phyloP scores from a whole-genome alignment of 2,113 vertebrate species.

The Geothlypis trichas region DNA sequence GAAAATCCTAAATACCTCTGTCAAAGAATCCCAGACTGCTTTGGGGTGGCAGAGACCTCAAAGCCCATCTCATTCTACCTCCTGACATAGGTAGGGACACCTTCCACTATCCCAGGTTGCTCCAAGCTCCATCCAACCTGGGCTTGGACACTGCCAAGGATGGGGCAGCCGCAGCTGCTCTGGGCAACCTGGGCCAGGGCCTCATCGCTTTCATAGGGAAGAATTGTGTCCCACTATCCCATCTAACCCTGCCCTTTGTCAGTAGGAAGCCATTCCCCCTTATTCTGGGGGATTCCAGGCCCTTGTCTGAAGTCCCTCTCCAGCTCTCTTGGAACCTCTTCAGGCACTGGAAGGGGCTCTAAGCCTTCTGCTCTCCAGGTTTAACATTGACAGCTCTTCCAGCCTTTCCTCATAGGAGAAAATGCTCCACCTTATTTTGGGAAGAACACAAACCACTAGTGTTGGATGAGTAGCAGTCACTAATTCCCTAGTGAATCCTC shows the following conservation, averaged over 20 bases:
- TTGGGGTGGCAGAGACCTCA: neutral
- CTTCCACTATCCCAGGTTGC: neutral
- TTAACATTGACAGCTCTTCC: neutral
- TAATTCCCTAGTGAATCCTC: neutral
- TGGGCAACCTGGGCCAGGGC: neutral
- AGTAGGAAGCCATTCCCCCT: neutral
- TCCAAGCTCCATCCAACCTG: accelerated
- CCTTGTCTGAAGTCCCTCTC: neutral
- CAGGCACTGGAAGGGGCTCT: neutral
- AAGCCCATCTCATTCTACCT: neutral
- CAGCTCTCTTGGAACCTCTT: neutral
- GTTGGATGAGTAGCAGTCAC: neutral
- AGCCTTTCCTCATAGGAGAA: neutral
- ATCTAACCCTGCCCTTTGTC: neutral
- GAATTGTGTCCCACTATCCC: neutral
- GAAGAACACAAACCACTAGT: neutral
- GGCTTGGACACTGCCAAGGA: neutral
- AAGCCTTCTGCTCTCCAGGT: neutral
- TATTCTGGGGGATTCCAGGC: neutral
- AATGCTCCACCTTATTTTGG: neutral
- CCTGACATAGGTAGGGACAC: neutral
- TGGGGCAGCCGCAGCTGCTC: neutral
- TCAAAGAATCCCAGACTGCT: neutral
- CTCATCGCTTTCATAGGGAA: neutral
- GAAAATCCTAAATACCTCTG: neutral